Evolutionary conservation across 1,140 invertebrate genomes (phyloP), one percentile per base, ranked within the genome.

Genomic region (Philopotamus ludificatus): DNA sequence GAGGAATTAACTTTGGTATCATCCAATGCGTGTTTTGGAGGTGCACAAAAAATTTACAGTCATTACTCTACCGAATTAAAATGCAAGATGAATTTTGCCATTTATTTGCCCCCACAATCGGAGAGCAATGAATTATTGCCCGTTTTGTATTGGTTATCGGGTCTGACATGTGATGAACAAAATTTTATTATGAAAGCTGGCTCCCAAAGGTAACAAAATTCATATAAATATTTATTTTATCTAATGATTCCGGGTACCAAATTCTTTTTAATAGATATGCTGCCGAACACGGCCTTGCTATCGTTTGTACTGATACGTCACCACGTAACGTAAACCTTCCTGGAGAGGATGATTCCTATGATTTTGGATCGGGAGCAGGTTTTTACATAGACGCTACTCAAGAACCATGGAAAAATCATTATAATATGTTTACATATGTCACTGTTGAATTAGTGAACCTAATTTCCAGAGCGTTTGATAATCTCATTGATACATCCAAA

Each of bases 181-280:
- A 99, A 99, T 82, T 98, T 98, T 75, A 91, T 98, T 51, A 87
- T 92, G 53, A 99, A 99, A 82, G 87, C 94, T 50, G 96, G 95
- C 34, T 89, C 91, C 68, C 97, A 99, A 81, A 85, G 85, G 77
- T 88, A 87, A 73, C 3, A 54, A n/a, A n/a, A n/a, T n/a, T n/a
- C 10, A 9, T 49, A 49, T 9, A 49, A 10, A 10, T 41, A 10
- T n/a, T 10, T 10, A 41, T 41, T 41, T 41, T 41, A 41, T 41
- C n/a, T 41, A 41, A n/a, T 9, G 39, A n/a, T 41, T n/a, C n/a
- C 39, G n/a, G 9, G 9, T 41, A 41, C n/a, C 9, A n/a, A 4
- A 39, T 28, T 8, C 23, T 49, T 49, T 8, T 49, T 8, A 2
- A 41, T 41, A 84, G 82, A 71, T 84, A 82, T 78, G 95, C 95